phyloP scores from a whole-genome alignment of 2,888 invertebrate genomes.

The Cacoxenus indagator region DNA sequence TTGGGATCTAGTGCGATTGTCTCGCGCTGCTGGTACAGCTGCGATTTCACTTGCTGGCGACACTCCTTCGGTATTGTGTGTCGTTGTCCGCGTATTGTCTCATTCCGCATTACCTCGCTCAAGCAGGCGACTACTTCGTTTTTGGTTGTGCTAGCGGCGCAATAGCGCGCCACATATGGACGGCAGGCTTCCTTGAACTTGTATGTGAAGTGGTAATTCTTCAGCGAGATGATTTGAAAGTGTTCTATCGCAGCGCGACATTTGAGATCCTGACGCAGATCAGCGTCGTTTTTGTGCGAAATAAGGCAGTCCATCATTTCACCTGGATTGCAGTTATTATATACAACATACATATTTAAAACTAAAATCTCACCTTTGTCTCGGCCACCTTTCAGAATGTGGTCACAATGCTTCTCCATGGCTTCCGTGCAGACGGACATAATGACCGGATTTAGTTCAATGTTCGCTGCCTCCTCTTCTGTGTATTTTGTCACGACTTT shows the following conservation, averaged over 20 bases:
- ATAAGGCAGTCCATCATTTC: slow-evolving; percentile 96
- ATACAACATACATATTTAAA: not conserved
- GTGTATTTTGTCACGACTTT: slow-evolving; percentile 85
- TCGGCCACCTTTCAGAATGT: slow-evolving; percentile 77
- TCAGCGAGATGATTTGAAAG: slow-evolving; percentile 93
- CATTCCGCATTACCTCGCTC: slow-evolving; percentile 91
- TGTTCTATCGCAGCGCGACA: slow-evolving; percentile 96
- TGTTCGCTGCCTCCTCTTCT: slow-evolving; percentile 88
- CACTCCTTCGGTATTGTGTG: slow-evolving; percentile 90
- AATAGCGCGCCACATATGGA: slow-evolving; percentile 80
- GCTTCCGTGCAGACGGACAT: slow-evolving; percentile 85
- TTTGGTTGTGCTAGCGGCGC: slow-evolving; percentile 80
- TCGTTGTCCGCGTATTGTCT: slow-evolving; percentile 82
- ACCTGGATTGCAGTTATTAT: slow-evolving; percentile 64
- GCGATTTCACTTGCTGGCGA: slow-evolving; percentile 89
- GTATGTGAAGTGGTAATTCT: slow-evolving; percentile 93
- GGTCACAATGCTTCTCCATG: slow-evolving; percentile 82
- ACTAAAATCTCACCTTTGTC: slow-evolving; percentile 76
- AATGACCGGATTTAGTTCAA: slow-evolving; percentile 91
- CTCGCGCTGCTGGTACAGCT: slow-evolving; percentile 93
- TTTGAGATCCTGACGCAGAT: slow-evolving; percentile 82
- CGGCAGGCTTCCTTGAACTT: slow-evolving; percentile 96
- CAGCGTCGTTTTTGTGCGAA: slow-evolving; percentile 88
- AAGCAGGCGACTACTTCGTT: slow-evolving; percentile 76
- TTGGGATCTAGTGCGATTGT: slow-evolving; percentile 88